Base-by-base conservation (phyloP, 2,797 vertebrate species). In the Champsocephalus gunnari region DNA sequence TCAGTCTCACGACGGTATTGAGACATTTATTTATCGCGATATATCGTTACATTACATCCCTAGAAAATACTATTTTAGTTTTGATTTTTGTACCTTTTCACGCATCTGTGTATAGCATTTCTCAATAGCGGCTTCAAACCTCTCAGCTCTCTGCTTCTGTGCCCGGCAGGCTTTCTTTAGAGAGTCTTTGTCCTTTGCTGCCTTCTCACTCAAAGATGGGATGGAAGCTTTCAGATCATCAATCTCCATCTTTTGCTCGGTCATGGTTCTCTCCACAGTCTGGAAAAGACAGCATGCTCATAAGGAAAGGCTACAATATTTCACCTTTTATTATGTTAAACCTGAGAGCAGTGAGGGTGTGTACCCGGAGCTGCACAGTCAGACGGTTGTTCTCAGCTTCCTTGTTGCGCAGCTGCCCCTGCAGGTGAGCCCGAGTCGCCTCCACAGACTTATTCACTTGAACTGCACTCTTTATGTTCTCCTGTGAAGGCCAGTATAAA, bases 401-500 rank as follows among this genome's bases (percentile, higher is more conserved):
- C 82, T 96, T 98, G 92, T 87, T 96, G 79, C 90, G 87, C 62
- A 98, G 94, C 77, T 98, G 96, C 32, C 79, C 57, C 66, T 96
- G 94, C n/a, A 98, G 89, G 75, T 95, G 96, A 79, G 93, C 89
- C 17, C 95, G 94, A 2, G 95, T 93, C 8, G 91, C 79, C 77
- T 96, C 95, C 62, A 92, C 83, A 49, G 95, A 93, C 66, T 93
- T 95, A 62, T 94, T 95, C 59, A 92, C 68, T 28, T 92, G 83
- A 62, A 92, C 81, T 38, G 79, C 82, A 80, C 93, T 95, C 78
- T 93, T 92, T 16, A 88, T 47, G 61, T 93, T 95, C 74, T 89
- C 91, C 97, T 99, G 82, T 58, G 41, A 68, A 64, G 12, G 19
- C 1, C 19, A 60, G 10, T 2, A n/a, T 0, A 28, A 38, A 59